Base-by-base conservation (phyloP, 1,140 invertebrate genomes). In the Zaprionus gabonicus region DNA sequence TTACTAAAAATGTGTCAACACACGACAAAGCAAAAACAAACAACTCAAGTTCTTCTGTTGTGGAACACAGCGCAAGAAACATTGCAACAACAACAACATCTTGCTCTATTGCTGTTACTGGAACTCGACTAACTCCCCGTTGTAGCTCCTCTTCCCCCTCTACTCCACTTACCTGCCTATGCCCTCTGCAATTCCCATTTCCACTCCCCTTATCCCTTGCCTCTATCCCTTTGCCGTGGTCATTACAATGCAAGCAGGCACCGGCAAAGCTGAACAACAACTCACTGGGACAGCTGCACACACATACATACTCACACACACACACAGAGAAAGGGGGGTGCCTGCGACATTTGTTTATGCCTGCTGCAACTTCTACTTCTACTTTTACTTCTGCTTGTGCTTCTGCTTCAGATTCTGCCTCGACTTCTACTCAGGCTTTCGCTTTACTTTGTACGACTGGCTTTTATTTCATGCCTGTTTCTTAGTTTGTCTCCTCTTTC, bases 21-120 rank as follows among this genome's bases (percentile, higher is more conserved):
- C 55, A 81, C 46, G 75, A 87, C 84, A 87, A 87, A 88, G 84
- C 81, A 71, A 88, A 87, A 88, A 74, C 81, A 87, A 88, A 87
- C 84, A 79, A 73, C 84, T 87, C 80, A 76, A 88, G 77, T 83
- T 85, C 65, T 70, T 80, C 55, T 77, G 78, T 73, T 77, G 51
- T 70, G 55, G 46, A 57, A 55, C 56, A 55, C 56, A 59, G 64
- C 63, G 63, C 62, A 72, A 66, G 62, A 58, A 51, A 49, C 53
- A 53, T 41, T 38, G 67, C 58, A 70, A 31, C 67, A 70, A 34
- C 66, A 65, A 51, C 67, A 56, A 28, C 63, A 46, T 65, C 44
- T 58, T 68, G 55, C 31, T 65, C 49, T 63, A 57, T 63, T 69
- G 56, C 57, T 57, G 71, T 59, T 58, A 63, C 58, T 74, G 41